phyloP scores from a whole-genome alignment of 2,113 vertebrate species.

The Rattus rattus region DNA sequence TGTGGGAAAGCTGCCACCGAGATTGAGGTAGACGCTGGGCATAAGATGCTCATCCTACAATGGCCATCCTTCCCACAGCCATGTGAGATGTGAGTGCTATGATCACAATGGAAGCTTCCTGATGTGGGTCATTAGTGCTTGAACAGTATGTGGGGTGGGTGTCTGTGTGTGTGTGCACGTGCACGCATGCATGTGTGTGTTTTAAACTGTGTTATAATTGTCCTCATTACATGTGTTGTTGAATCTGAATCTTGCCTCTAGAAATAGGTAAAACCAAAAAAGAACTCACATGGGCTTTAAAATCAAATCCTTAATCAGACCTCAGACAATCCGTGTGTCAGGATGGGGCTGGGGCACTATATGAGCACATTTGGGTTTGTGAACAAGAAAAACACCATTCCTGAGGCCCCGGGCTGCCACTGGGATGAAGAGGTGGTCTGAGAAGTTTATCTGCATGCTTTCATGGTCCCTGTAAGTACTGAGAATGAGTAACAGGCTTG shows the following conservation, averaged over 20 bases:
- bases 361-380: too few relatives aligned
- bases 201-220: background rate
- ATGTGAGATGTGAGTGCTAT: background rate
- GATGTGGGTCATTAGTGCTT: background rate
- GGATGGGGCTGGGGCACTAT: background rate
- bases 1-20: accelerated
- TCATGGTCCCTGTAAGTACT: background rate
- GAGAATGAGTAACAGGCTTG: background rate
- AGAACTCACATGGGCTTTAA: background rate
- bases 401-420: too few relatives aligned
- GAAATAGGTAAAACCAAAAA: background rate
- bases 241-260: background rate
- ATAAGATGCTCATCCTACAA: background rate
- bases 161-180: background rate
- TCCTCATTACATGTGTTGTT: accelerated
- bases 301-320: background rate
- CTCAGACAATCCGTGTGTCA: accelerated
- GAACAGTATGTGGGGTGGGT: too few relatives aligned
- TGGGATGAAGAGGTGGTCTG: background rate
- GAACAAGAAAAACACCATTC: background rate
- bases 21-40: background rate
- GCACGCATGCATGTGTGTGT: too few relatives aligned
- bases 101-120: background rate
- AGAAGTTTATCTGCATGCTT: background rate
- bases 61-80: accelerated